A percentile compares a stretch with the other conserved stretches of the same genome.
These are phyloP conservation scores for Sinella curviseta DNA, from an alignment of 1,140 invertebrate species.

Conservation along the genomic window DNA sequence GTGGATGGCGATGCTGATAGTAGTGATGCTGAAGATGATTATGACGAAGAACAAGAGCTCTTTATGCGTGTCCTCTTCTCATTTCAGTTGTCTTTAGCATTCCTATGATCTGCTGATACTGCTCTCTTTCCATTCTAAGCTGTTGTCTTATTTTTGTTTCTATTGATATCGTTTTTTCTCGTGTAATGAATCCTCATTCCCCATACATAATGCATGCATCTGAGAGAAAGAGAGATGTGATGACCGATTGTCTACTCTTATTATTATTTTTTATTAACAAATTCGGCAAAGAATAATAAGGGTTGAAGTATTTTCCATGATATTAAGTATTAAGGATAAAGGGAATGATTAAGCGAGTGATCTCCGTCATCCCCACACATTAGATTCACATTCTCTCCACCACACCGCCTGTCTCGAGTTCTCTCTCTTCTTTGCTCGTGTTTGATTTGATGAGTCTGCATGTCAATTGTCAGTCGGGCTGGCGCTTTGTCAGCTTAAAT, in stretches of 20 bases:
- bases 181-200: not conserved
- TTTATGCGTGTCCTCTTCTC: not conserved
- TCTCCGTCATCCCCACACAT: no score
- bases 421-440: constrained; percentile 7
- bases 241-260: not conserved
- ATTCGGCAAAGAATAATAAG: not conserved
- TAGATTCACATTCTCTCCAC: not conserved
- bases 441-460: constrained; percentile 19
- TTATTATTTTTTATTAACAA: not conserved
- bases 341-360: not conserved
- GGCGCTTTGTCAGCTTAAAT: constrained; percentile 18
- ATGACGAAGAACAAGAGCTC: not conserved
- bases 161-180: not conserved
- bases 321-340: not conserved
- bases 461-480: constrained; percentile 18
- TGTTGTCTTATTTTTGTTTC: not conserved
- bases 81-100: not conserved
- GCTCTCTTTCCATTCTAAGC: not conserved
- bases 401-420: not conserved
- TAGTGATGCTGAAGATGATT: not conserved
- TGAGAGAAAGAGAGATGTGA: not conserved
- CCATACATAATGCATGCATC: no score
- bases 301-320: not conserved
- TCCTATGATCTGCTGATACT: not conserved
- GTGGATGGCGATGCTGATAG: no score